Conservation (phyloP, 2,113 vertebrate species). For the Dipodomys stephensi region DNA sequence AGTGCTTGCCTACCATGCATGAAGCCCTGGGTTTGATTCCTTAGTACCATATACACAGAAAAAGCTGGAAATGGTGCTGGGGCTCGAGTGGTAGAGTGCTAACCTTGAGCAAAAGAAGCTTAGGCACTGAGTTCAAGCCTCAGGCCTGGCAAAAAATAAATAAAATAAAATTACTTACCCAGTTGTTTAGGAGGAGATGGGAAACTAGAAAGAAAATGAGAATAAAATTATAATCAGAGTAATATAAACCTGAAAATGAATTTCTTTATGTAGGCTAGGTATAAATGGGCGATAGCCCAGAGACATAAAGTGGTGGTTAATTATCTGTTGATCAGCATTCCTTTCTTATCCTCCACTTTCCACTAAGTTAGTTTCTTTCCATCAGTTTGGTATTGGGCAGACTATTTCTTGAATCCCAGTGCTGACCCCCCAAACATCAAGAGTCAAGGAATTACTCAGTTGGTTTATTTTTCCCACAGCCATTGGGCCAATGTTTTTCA, state of each 20-base stretch:
- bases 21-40: too few relatives aligned
- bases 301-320: background rate
- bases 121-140: too few relatives aligned
- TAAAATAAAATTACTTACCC: constrained; percentile 80
- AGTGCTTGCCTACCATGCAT: too few relatives aligned
- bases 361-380: background rate
- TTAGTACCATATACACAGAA: too few relatives aligned
- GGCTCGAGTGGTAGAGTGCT: too few relatives aligned
- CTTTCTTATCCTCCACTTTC: constrained; percentile 72
- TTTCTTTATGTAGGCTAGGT: constrained; percentile 40
- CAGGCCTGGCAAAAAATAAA: too few relatives aligned
- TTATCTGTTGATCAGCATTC: background rate
- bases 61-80: too few relatives aligned
- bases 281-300: background rate
- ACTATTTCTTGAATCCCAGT: background rate
- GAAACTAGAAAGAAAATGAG: constrained; percentile 69
- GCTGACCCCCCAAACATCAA: background rate
- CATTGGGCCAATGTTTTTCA: constrained; percentile 31
- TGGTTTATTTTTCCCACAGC: constrained; percentile 3
- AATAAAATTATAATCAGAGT: constrained; percentile 71
- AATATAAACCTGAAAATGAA: constrained; percentile 33
- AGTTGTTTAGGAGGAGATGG: constrained; percentile 75
- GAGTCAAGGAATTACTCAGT: background rate
- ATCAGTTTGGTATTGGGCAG: constrained; percentile 10
- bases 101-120: too few relatives aligned